These are phyloP conservation scores for Coptotermes formosanus DNA, from an alignment of 1,140 invertebrate species.

Conservation along the genomic window DNA sequence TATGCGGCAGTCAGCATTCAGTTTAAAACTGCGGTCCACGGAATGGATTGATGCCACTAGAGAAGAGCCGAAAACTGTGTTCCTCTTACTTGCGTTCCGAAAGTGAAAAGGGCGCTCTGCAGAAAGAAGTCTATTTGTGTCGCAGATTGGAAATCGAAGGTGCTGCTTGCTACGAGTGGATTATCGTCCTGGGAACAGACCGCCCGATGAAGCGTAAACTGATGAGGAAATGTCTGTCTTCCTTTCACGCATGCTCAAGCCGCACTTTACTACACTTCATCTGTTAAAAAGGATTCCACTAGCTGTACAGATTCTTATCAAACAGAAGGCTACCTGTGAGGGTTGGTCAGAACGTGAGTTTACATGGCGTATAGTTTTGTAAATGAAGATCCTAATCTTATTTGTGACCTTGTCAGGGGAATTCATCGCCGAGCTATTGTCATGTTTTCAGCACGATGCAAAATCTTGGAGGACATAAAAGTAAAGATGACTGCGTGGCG, in stretches of 20 bases:
- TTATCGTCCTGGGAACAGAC: slow-evolving; percentile 14
- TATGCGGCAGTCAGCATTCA: neutral
- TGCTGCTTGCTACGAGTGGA: neutral
- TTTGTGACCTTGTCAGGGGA: too few species aligned
- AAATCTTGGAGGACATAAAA: too few species aligned
- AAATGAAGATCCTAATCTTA: too few species aligned
- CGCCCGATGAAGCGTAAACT: neutral
- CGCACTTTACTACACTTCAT: neutral
- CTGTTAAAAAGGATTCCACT: neutral
- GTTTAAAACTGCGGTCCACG: neutral
- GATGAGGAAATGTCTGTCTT: neutral
- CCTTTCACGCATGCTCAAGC: neutral
- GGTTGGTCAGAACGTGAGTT: too few species aligned
- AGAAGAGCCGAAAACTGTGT: neutral
- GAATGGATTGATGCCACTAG: neutral
- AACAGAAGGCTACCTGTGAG: too few species aligned
- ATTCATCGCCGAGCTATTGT: too few species aligned
- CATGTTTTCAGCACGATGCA: too few species aligned
- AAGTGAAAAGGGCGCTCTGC: neutral
- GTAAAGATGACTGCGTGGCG: too few species aligned
- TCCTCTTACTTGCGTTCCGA: neutral
- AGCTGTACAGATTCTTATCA: too few species aligned
- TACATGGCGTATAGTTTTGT: too few species aligned
- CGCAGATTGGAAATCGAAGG: slow-evolving; percentile 5
- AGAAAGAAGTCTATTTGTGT: slow-evolving; percentile 3